phyloP scores from a whole-genome alignment of 2,888 invertebrate species.

The Andrena praecox region DNA sequence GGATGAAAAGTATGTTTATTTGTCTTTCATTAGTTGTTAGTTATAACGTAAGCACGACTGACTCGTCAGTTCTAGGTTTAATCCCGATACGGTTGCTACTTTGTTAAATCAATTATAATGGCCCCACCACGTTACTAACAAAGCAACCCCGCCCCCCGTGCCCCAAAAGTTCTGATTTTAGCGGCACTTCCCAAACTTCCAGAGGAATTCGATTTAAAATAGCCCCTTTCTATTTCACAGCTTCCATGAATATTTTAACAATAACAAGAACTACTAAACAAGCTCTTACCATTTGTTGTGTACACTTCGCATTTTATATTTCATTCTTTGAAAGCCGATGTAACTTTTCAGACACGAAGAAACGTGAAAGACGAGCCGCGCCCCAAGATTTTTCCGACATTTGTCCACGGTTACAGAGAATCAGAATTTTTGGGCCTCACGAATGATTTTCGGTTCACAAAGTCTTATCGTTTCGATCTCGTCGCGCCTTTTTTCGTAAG shows the following conservation, averaged over 20 bases:
- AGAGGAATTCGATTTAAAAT: neutral
- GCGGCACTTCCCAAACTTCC: neutral
- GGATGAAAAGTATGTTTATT: constrained; percentile 96
- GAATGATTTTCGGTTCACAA: neutral
- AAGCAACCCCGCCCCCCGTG: neutral
- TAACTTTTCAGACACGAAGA: too few relatives aligned
- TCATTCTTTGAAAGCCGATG: too few relatives aligned
- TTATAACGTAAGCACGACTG: constrained; percentile 59
- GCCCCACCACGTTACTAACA: neutral
- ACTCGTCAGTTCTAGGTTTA: constrained; percentile 13
- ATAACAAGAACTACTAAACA: too few relatives aligned
- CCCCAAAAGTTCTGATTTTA: neutral
- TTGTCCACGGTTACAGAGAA: neutral
- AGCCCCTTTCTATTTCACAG: too few relatives aligned
- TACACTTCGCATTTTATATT: too few relatives aligned
- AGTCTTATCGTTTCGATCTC: constrained; percentile 7
- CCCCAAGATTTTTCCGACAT: neutral
- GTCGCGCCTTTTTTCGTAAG: neutral
- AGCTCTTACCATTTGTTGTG: too few relatives aligned
- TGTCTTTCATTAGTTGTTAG: constrained; percentile 72
- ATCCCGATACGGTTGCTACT: constrained; percentile 11
- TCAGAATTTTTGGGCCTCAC: neutral
- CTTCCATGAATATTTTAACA: neutral
- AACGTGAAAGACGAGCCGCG: neutral
- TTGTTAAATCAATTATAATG: neutral